Base-by-base conservation (phyloP, 2,888 invertebrate species). In the Hyalella azteca region DNA sequence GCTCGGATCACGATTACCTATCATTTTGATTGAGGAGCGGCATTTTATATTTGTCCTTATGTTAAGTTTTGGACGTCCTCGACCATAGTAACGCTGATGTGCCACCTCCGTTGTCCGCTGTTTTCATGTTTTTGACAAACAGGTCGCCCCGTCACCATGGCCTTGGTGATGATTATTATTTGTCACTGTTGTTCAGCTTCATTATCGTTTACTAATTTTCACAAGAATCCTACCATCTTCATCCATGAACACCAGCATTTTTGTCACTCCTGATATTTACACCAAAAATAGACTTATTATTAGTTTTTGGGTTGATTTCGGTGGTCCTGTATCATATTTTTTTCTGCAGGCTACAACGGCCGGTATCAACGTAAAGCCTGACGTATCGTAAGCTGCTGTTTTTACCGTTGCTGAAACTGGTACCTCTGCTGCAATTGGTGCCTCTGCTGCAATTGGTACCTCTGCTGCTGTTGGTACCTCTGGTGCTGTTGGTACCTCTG, bases 351-450 rank as follows among this genome's bases (percentile, higher is more conserved):
- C 66, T 0, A 66, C 66, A 13, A 66, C 66, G 39, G 66, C 66
- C 7, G 66, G 66, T 0, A 66, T 66, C 36, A 66, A 22, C 36
- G 66, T 66, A 7, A 66, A 66, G 66, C 66, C 66, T 9, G 66
- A 66, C 36, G 39, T 66, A 7, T 66, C 66, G 19, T 66, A 66
- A 36, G 19, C 15, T 1, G 7, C 1, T 19, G 3, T 15, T n/a
- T 15, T 7, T 2, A 22, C 26, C 7, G 54, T 7, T 22, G 54
- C 9, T 5, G 54, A 22, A 15, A 15, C 15, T 9, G 26, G 29
- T 5, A 29, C 11, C 26, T 5, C 22, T 11, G 13, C 26, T 22
- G 22, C 1, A 11, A 54, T 11, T 45, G 45, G 19, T 19, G 45
- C 4, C 26, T 11, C 54, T 54, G 54, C 54, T 54, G 1, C 4